phyloP scores from a whole-genome alignment of 2,113 vertebrate genomes.

The Corapipo altera region DNA sequence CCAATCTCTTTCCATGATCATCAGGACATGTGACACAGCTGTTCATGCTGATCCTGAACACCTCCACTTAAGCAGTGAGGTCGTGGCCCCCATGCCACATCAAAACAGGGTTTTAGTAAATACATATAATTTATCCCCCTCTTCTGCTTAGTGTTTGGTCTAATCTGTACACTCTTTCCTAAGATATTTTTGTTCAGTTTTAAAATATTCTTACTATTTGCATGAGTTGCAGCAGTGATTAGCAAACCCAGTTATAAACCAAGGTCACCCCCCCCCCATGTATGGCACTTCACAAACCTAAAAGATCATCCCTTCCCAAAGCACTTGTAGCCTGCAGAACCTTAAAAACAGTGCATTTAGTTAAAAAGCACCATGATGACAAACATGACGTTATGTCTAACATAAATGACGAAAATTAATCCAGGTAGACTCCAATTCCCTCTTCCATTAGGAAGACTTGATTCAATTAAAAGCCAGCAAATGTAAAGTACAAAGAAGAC shows the following conservation, averaged over 20 bases:
- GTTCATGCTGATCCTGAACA: background rate
- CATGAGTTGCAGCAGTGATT: background rate
- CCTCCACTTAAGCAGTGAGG: background rate
- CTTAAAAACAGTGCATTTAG: background rate
- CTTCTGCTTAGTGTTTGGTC: background rate
- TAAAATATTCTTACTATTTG: background rate
- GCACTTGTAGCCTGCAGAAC: background rate
- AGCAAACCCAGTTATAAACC: background rate
- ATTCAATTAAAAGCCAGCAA: background rate
- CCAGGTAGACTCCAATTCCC: background rate
- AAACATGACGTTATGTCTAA: background rate
- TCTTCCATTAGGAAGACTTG: background rate
- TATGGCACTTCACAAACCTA: background rate
- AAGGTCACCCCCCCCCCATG: background rate
- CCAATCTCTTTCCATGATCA: background rate
- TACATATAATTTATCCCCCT: background rate
- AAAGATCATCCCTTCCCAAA: background rate
- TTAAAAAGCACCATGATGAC: background rate
- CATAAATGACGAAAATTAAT: background rate
- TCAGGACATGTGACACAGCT: background rate
- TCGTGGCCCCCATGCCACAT: no score
- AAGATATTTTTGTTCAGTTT: background rate
- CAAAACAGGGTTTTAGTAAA: background rate
- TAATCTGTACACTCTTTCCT: background rate
- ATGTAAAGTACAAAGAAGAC: background rate